Evolutionary conservation across 2,797 vertebrate genomes (phyloP).

Genomic region (Pipistrellus pipistrellus): DNA sequence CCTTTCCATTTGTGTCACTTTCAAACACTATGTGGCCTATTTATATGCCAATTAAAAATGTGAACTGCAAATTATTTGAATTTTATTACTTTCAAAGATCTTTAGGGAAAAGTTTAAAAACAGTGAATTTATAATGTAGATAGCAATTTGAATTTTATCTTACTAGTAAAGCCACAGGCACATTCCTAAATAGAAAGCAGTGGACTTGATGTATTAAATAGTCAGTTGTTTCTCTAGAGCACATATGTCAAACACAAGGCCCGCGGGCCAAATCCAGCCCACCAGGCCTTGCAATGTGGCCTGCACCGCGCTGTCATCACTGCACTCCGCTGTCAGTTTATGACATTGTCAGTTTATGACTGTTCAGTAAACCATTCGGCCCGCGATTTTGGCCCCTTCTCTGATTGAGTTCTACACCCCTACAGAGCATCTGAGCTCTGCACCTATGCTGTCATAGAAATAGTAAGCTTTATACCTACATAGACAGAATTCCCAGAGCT

Average conservation of each 20-base stretch:
- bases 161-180: background rate
- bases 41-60: conserved; percentile 17
- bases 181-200: background rate
- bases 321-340: no score
- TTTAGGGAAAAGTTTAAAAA: conserved; percentile 5
- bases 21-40: background rate
- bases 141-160: conserved; percentile 6
- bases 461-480: background rate
- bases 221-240: background rate
- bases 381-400: no score
- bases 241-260: no score
- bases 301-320: no score
- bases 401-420: no score
- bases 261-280: no score
- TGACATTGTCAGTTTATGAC: no score
- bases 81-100: conserved; percentile 14
- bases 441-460: background rate
- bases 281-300: no score
- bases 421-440: background rate
- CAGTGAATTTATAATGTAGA: background rate
- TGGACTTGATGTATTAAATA: background rate
- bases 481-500: background rate
- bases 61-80: conserved; percentile 36
- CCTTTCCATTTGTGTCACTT: background rate
- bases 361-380: no score